These are phyloP conservation scores for Crambe crambe DNA, from an alignment of 37 sponge, comb jelly and placozoan genomes.

Conservation along the genomic window DNA sequence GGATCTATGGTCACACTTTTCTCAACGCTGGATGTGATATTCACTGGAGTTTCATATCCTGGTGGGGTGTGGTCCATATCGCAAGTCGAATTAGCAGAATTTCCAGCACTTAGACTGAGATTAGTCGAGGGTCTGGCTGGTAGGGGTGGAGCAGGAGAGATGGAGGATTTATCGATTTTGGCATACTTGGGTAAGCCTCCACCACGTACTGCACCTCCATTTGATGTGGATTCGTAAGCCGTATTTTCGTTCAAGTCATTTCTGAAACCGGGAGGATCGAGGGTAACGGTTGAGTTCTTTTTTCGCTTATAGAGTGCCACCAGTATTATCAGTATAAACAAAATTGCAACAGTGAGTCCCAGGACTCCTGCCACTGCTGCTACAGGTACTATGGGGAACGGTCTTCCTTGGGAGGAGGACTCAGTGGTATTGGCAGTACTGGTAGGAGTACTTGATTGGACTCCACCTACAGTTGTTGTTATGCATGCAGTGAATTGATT, in stretches of 20 bases:
- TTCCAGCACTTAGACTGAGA: constrained; percentile 13
- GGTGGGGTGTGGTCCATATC: constrained; percentile 14
- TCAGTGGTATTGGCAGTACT: constrained; percentile 10
- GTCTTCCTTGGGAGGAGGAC: not conserved
- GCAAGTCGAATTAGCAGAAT: constrained; percentile 7
- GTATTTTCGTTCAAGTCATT: constrained; percentile 27
- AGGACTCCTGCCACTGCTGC: constrained; percentile 57
- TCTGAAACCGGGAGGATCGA: not conserved
- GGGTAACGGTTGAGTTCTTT: not conserved
- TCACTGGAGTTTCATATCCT: constrained; percentile 32
- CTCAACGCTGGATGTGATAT: not conserved
- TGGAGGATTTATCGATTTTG: constrained; percentile 7
- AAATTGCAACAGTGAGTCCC: constrained; percentile 41
- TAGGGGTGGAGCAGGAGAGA: constrained; percentile 38
- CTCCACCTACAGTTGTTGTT: not conserved
- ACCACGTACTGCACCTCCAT: not conserved
- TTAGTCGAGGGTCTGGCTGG: constrained; percentile 35
- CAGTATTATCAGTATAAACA: constrained; percentile 40
- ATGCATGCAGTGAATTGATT: not conserved
- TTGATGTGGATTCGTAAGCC: constrained; percentile 31
- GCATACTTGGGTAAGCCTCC: constrained; percentile 25
- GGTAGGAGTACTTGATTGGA: constrained; percentile 7
- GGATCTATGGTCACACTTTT: constrained; percentile 38
- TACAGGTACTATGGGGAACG: constrained; percentile 28
- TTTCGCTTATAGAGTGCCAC: constrained; percentile 19